Evolutionary conservation across 2,113 vertebrate species (phyloP), one percentile per base, ranked within the genome.

Genomic region (Corythoichthys intestinalis): DNA sequence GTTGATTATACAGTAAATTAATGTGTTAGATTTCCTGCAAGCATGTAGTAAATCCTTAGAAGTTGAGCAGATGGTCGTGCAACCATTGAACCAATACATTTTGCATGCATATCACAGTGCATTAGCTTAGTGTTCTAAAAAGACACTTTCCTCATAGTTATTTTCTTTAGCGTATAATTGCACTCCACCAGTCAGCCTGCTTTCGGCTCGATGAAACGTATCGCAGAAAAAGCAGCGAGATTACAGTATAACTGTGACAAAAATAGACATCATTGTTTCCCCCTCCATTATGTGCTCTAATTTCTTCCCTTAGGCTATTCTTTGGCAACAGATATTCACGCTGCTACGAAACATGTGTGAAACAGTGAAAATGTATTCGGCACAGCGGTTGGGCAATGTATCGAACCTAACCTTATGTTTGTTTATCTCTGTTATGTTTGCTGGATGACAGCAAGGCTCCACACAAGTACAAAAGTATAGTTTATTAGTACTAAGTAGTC

Each of bases 1-100:
- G 15, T 73, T 79, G 67, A 67, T 80, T 76, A 66, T 64, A 8
- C 41, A 44, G 6, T 44, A 75, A 74, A 83, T 73, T 62, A 59
- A 17, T 70, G 68, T 78, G 52, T 74, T 70, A 54, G 61, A 69
- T 78, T 78, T 80, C 68, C 52, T 72, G 53, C 62, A 9, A 74
- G 34, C 57, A 49, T 63, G 62, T 70, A 52, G 75, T 72, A 66
- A 70, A 49, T 58, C 12, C 14, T 39, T n/a, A 70, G 57, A 67
- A 67, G n/a, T 58, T 28, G 17, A 65, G 39, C 38, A 63, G 13
- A 75, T 58, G 70, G 48, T 47, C 28, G 65, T 65, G 28, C 39
- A 59, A 77, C 57, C 37, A 49, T 4, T 49, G 13, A 11, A 56
- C 38, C 54, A 57, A 8, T 6, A 28, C 1, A 44, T 44, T 8